Base-by-base conservation (phyloP, 2,888 invertebrate genomes). In the Augiades crinisus region DNA sequence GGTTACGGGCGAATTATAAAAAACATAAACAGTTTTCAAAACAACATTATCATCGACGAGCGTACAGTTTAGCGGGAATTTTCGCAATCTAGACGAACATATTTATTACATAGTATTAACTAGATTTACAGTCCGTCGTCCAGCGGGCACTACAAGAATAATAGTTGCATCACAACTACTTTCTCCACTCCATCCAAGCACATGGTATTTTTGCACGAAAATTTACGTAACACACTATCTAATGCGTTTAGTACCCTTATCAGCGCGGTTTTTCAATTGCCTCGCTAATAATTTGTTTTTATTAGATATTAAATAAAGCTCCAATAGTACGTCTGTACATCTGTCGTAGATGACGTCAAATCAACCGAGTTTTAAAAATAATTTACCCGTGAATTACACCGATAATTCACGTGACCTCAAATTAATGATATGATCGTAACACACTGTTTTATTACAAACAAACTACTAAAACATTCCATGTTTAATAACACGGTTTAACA, bases 131-230 rank as follows among this genome's bases (percentile, higher is more conserved):
- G n/a, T 27, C 10, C 10, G 24, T n/a, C 8, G 27, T n/a, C 27
- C 5, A 27, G 10, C 4, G 37, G 13, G 21, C 30, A 38, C 14
- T 31, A 47, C 46, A 14, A 21, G 30, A 27, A 37, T 46, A 22
- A 38, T 46, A 30, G 47, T 47, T 47, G 38, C 47, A 47, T 47
- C 38, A 47, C 31, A 21, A 30, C 13, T 3, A 47, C 47, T 47
- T 47, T 47, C 47, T 38, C 47, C 47, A 1, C n/a, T 27, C 10
- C 27, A 21, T 7, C 30, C 38, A 47, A 38, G n/a, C 47, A 38
- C 27, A 12, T 37, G 38, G 10, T 47, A 47, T 47, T 38, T 47
- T 47, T 4, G 38, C 17, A 14, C n/a, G 19, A 38, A 37, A 14
- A 38, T 38, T 30, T n/a, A 47, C 47, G 47, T 38, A 47, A 47